Percentiles rank a stretch among this genome's conserved stretches.
Conservation (phyloP, 2,888 invertebrate species). For the Dynastes hyllus region DNA sequence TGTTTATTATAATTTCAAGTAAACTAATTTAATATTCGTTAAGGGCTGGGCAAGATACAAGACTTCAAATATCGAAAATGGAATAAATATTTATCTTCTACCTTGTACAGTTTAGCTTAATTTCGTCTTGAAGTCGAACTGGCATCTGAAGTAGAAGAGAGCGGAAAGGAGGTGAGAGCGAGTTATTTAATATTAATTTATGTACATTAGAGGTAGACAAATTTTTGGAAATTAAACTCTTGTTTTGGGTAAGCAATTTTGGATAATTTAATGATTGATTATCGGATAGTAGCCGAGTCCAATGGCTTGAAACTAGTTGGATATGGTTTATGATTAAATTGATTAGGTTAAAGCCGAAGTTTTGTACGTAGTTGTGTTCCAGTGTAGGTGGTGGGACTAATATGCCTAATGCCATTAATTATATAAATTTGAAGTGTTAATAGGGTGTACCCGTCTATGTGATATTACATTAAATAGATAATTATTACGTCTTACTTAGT, state of each 20-base stretch:
- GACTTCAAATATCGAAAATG: slow-evolving; percentile 17
- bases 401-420: slow-evolving; percentile 17
- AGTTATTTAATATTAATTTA: slow-evolving; percentile 21
- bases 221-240: slow-evolving; percentile 23
- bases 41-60: neutral
- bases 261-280: slow-evolving; percentile 25
- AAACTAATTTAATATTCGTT: slow-evolving; percentile 7
- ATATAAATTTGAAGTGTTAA: slow-evolving; percentile 19
- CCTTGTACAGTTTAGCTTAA: neutral
- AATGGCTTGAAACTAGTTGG: neutral
- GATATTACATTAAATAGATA: slow-evolving; percentile 2
- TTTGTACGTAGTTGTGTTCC: neutral
- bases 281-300: neutral
- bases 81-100: slow-evolving; percentile 12
- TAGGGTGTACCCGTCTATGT: slow-evolving; percentile 11
- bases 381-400: slow-evolving; percentile 13
- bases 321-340: slow-evolving; percentile 19
- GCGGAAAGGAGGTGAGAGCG: neutral
- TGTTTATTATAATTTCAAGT: slow-evolving; percentile 1
- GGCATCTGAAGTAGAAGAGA: neutral
- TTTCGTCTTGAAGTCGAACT: neutral
- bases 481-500: slow-evolving; percentile 6
- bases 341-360: slow-evolving; percentile 15
- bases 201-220: slow-evolving; percentile 7
- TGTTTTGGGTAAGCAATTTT: slow-evolving; percentile 15